Conservation (phyloP, 2,113 vertebrate species). For the Leiothrix lutea region DNA sequence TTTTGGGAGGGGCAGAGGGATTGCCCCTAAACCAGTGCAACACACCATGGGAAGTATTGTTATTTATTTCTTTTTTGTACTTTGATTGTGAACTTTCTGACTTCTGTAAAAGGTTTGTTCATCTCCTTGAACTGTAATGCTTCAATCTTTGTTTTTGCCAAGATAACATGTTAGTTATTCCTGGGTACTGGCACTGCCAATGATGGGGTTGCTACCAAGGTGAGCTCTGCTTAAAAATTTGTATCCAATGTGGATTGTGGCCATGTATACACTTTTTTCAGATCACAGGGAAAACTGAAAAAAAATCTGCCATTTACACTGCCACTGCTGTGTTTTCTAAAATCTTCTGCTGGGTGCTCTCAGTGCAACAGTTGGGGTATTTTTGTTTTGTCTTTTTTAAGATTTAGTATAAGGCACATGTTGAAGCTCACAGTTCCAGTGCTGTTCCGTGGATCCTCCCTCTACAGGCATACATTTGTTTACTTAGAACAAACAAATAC, state of each 20-base stretch:
- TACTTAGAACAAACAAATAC: not conserved
- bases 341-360: not conserved
- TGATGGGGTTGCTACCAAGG: not conserved
- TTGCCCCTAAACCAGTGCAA: not conserved
- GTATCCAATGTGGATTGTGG: not conserved
- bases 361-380: not conserved
- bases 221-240: not conserved
- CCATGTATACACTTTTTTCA: not conserved
- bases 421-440: not conserved
- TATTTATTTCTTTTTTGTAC: not conserved
- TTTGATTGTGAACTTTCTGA: not conserved
- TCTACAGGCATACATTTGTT: not conserved
- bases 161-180: not conserved
- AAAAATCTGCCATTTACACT: not conserved
- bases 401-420: not conserved
- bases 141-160: not conserved
- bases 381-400: not conserved
- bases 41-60: rapidly evolving
- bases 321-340: not conserved
- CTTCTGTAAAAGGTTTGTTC: not conserved
- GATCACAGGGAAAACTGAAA: not conserved
- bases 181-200: not conserved
- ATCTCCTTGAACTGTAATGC: not conserved
- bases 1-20: not conserved
- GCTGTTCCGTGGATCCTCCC: not conserved